Evolutionary conservation across 2,888 invertebrate genomes (phyloP).

Genomic region (Pheosia gnoma): DNA sequence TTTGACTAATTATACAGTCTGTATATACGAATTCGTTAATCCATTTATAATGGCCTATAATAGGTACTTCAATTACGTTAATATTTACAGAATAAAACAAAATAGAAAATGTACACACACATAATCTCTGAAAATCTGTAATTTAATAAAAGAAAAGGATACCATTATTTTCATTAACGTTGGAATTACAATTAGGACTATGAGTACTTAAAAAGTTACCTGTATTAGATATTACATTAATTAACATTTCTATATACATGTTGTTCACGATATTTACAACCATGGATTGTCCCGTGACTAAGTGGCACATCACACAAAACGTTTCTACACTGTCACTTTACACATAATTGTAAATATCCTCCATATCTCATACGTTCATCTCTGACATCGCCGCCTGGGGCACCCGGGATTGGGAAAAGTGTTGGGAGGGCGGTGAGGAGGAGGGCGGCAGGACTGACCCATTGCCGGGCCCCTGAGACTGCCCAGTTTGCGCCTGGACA

Average conservation of each 20-base stretch:
- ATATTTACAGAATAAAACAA: conserved; percentile 37
- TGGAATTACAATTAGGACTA: conserved; percentile 39
- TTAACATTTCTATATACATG: conserved; percentile 57
- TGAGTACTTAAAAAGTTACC: conserved; percentile 56
- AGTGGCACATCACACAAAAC: conserved; percentile 52
- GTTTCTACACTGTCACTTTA: conserved; percentile 64
- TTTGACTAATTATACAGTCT: not conserved
- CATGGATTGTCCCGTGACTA: conserved; percentile 67
- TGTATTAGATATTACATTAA: conserved; percentile 52
- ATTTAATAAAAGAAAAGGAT: conserved; percentile 24
- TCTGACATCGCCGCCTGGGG: conserved; percentile 94
- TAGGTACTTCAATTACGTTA: conserved; percentile 19
- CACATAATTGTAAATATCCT: conserved; percentile 84
- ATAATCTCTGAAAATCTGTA: conserved; percentile 27
- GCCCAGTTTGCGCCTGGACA: conserved; percentile 79
- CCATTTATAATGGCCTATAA: conserved; percentile 33
- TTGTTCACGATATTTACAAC: conserved; percentile 75
- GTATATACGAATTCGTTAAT: conserved; percentile 13
- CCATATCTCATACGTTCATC: conserved; percentile 93
- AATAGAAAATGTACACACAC: conserved; percentile 15
- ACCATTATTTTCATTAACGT: conserved; percentile 36
- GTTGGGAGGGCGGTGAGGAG: conserved; percentile 72
- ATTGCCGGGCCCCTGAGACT: conserved; percentile 71
- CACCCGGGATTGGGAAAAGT: conserved; percentile 83
- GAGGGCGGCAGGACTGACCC: conserved; percentile 63